A percentile compares a stretch with the other conserved stretches of the same genome.
Conservation (phyloP, 2,888 invertebrate genomes). For the Gryllus longicercus region DNA sequence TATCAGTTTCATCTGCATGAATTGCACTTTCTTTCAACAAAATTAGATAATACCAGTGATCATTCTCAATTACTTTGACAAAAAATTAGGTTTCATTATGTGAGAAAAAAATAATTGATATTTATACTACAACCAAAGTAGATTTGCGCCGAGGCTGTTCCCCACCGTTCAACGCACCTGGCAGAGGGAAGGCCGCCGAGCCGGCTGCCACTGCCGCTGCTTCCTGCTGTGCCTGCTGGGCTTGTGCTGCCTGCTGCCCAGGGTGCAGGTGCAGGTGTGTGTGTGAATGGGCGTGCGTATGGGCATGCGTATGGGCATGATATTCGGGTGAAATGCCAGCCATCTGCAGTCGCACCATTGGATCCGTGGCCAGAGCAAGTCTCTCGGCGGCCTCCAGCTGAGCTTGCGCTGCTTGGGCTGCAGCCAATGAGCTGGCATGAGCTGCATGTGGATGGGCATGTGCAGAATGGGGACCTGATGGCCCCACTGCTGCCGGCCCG, state of each 20-base stretch:
- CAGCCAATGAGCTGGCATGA: constrained; percentile 49
- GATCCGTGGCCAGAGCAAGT: constrained; percentile 81
- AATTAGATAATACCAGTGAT: too few relatives aligned
- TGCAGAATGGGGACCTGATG: constrained; percentile 52
- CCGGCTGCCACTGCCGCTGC: constrained; percentile 60
- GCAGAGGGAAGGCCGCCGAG: constrained; percentile 58
- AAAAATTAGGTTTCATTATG: too few relatives aligned
- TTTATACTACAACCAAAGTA: too few relatives aligned
- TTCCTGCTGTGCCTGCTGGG: constrained; percentile 47
- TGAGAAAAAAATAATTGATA: too few relatives aligned
- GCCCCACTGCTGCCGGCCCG: constrained; percentile 35
- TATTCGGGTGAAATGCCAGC: constrained; percentile 84
- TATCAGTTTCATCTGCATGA: too few relatives aligned
- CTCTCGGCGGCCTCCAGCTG: constrained; percentile 74
- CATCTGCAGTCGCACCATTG: constrained; percentile 90
- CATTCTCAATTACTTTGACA: too few relatives aligned
- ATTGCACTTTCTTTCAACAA: too few relatives aligned
- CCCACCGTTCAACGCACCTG: constrained; percentile 46
- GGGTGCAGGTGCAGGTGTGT: constrained; percentile 75
- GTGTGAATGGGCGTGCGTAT: constrained; percentile 88
- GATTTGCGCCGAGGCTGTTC: background rate
- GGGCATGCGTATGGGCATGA: constrained; percentile 89
- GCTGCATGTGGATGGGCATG: constrained; percentile 52
- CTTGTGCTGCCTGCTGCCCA: constrained; percentile 63
- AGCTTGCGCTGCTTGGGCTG: constrained; percentile 46